These are phyloP conservation scores for Corythornis vintsioides DNA, from an alignment of 2,113 vertebrate species.

Conservation along the genomic window DNA sequence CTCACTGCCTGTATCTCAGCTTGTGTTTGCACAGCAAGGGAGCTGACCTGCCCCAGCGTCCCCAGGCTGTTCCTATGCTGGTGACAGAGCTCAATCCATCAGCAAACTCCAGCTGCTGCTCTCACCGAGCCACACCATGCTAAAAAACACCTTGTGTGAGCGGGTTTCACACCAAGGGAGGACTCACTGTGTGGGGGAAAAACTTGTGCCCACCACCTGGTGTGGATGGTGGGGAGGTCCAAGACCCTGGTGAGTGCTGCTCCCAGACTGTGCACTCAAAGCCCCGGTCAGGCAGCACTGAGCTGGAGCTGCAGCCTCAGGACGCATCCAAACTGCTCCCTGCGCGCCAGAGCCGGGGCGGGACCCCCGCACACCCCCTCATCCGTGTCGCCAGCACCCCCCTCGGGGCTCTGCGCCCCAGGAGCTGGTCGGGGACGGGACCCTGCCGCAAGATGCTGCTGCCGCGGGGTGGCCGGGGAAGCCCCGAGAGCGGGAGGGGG, in stretches of 20 bases:
- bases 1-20: not conserved
- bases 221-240: not conserved
- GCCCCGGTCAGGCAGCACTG: not conserved
- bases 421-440: not conserved
- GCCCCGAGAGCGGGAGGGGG: too few species aligned
- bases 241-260: not conserved
- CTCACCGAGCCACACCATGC: fast-evolving
- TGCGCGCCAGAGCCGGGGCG: fast-evolving
- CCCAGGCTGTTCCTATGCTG: too few species aligned
- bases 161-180: not conserved
- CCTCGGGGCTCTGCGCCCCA: not conserved
- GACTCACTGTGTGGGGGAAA: too few species aligned
- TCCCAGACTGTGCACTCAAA: not conserved
- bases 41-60: not conserved
- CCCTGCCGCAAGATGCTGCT: not conserved
- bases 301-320: not conserved
- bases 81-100: not conserved
- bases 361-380: fast-evolving
- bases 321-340: not conserved
- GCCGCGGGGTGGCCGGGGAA: not conserved
- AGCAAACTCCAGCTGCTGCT: not conserved
- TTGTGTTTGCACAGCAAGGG: not conserved
- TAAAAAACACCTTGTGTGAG: not conserved
- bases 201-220: not conserved
- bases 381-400: fast-evolving